These are phyloP conservation scores for Ascidia mentula DNA, from an alignment of 23 tunicate genomes.

Conservation along the genomic window DNA sequence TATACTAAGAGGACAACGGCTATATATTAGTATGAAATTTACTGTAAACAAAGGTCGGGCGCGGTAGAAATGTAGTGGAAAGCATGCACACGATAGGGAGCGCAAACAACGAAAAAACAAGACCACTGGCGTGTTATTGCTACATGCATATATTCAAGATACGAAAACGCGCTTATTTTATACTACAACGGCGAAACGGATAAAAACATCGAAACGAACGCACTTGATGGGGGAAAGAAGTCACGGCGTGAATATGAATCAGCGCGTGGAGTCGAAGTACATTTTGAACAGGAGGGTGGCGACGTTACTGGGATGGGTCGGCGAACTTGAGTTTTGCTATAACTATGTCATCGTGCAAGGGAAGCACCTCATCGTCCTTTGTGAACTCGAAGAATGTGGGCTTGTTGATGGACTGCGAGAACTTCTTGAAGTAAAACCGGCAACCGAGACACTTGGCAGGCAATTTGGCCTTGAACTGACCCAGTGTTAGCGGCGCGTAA, in stretches of 20 bases:
- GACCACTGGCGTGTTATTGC: background rate
- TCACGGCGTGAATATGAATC: background rate
- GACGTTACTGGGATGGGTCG: background rate
- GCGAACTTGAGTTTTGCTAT: slow-evolving; percentile 49
- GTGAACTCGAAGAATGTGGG: slow-evolving; percentile 50
- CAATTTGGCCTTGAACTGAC: slow-evolving; percentile 58
- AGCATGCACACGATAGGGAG: slow-evolving; percentile 12
- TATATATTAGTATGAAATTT: background rate
- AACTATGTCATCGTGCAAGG: slow-evolving; percentile 64
- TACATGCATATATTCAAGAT: slow-evolving; percentile 2
- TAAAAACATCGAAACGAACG: background rate
- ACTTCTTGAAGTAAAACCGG: slow-evolving; percentile 63
- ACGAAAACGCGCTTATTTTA: background rate
- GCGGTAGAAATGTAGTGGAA: slow-evolving; percentile 9
- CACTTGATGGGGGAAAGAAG: background rate
- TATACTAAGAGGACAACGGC: background rate
- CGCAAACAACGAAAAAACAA: background rate
- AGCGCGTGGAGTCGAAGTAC: background rate
- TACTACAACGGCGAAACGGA: background rate
- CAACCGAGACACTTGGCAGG: slow-evolving; percentile 23
- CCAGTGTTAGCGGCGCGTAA: slow-evolving; percentile 53
- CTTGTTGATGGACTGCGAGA: slow-evolving; percentile 29
- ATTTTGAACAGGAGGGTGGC: too few relatives aligned
- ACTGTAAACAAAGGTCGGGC: slow-evolving; percentile 1
- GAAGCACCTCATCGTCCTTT: slow-evolving; percentile 54